phyloP scores from a whole-genome alignment of 2,113 vertebrate species.

The Sardina pilchardus region DNA sequence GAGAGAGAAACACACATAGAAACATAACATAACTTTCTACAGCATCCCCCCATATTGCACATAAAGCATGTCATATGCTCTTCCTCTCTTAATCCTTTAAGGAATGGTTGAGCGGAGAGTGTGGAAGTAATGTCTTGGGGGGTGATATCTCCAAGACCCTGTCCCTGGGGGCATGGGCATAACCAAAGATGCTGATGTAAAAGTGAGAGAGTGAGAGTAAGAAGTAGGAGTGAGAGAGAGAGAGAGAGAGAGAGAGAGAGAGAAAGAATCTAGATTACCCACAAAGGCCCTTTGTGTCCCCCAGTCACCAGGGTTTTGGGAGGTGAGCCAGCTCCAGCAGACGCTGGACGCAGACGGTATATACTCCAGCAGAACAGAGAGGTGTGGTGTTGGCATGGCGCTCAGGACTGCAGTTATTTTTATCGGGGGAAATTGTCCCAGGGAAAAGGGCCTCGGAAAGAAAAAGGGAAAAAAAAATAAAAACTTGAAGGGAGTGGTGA shows the following conservation, averaged over 20 bases:
- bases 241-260: not conserved
- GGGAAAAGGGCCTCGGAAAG: conserved; percentile 41
- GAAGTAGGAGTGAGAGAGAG: not conserved
- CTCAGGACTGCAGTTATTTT: conserved; percentile 47
- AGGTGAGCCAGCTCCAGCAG: not conserved
- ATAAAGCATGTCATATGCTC: not conserved
- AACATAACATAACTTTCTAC: no score
- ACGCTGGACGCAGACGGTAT: not conserved
- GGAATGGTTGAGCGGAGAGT: not conserved
- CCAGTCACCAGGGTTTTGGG: not conserved
- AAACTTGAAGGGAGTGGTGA: conserved; percentile 38
- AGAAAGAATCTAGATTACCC: conserved; percentile 25
- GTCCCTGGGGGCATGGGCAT: not conserved
- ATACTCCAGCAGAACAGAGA: conserved; percentile 48
- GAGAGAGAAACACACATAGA: no score
- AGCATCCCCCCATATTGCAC: not conserved
- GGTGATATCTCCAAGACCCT: not conserved
- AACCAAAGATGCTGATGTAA: not conserved
- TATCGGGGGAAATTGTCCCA: conserved; percentile 44
- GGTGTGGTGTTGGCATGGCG: conserved; percentile 46
- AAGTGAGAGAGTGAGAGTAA: not conserved
- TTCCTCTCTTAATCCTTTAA: no score
- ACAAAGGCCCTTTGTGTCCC: conserved; percentile 46
- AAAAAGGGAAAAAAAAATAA: conserved; percentile 29
- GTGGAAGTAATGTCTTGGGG: not conserved